A percentile compares a stretch with the other conserved stretches of the same genome.
These are phyloP conservation scores for Mesitornis unicolor DNA, from an alignment of 2,113 vertebrate genomes.

Conservation along the genomic window DNA sequence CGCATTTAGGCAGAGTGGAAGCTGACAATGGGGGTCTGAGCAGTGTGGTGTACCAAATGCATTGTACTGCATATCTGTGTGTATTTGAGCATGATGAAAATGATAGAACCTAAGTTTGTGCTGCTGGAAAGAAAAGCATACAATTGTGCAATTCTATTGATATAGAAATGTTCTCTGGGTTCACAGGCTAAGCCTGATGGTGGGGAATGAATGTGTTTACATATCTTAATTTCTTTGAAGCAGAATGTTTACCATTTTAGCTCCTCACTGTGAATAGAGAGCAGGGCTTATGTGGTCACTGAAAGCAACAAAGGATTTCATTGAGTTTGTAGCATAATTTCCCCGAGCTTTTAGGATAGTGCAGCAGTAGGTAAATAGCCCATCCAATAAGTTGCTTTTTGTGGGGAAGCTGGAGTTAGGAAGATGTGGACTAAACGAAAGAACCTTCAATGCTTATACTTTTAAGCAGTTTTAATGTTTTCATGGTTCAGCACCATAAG, in stretches of 20 bases:
- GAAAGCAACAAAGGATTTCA: slow-evolving; percentile 13
- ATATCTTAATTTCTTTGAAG: slow-evolving; percentile 33
- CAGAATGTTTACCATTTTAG: slow-evolving; percentile 6
- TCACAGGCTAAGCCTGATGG: slow-evolving; percentile 12
- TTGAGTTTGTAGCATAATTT: background rate
- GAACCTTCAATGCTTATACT: background rate
- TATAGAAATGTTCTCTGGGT: background rate
- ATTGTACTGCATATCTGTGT: background rate
- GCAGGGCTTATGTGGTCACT: background rate
- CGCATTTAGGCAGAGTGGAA: background rate
- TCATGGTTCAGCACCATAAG: background rate
- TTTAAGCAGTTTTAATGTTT: background rate
- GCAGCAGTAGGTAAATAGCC: background rate
- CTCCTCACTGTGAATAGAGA: slow-evolving; percentile 2
- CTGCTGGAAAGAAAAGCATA: background rate
- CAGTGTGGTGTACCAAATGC: background rate
- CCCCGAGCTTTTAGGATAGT: background rate
- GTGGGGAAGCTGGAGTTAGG: background rate
- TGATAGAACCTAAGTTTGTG: background rate
- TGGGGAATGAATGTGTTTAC: slow-evolving; percentile 33
- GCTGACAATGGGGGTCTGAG: background rate
- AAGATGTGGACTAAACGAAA: background rate
- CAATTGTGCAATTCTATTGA: slow-evolving; percentile 10
- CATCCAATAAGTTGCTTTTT: background rate
- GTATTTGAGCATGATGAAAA: slow-evolving; percentile 21